Evolutionary conservation across 2,888 invertebrate species (phyloP).

Genomic region (Archips xylosteana): DNA sequence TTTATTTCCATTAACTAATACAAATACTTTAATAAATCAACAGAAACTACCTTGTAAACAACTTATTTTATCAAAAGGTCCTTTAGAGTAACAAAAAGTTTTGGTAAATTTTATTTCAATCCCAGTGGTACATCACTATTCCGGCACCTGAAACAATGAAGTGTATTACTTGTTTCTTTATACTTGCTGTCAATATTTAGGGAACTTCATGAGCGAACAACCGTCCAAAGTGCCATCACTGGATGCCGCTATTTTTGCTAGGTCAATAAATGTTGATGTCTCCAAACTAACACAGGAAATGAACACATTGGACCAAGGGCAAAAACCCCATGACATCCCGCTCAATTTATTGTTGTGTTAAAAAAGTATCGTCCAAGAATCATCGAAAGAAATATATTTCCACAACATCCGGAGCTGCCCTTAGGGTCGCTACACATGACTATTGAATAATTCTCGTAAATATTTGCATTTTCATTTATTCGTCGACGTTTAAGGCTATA

Average conservation of each 20-base stretch:
- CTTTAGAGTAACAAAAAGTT: no score
- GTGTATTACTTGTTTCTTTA: no score
- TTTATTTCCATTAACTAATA: no score
- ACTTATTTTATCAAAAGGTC: no score
- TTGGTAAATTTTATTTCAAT: no score
- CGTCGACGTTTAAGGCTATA: not conserved
- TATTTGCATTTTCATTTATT: not conserved
- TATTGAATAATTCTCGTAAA: not conserved
- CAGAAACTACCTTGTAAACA: no score
- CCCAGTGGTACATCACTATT: no score
- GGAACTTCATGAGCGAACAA: no score
- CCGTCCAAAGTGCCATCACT: not conserved
- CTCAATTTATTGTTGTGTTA: slow-evolving; percentile 39
- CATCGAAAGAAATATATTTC: slow-evolving; percentile 48
- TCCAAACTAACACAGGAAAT: not conserved
- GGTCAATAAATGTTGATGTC: not conserved
- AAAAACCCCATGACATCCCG: slow-evolving; percentile 9
- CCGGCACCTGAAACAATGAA: no score
- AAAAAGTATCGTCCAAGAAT: slow-evolving; percentile 43
- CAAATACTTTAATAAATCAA: no score
- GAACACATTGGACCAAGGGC: not conserved
- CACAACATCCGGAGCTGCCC: slow-evolving; percentile 8
- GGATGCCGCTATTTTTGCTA: not conserved
- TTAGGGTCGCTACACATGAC: slow-evolving; percentile 26
- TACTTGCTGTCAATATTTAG: no score